These are phyloP conservation scores for Drosophila niveifrons DNA, from an alignment of 2,888 invertebrate genomes.

Conservation along the genomic window DNA sequence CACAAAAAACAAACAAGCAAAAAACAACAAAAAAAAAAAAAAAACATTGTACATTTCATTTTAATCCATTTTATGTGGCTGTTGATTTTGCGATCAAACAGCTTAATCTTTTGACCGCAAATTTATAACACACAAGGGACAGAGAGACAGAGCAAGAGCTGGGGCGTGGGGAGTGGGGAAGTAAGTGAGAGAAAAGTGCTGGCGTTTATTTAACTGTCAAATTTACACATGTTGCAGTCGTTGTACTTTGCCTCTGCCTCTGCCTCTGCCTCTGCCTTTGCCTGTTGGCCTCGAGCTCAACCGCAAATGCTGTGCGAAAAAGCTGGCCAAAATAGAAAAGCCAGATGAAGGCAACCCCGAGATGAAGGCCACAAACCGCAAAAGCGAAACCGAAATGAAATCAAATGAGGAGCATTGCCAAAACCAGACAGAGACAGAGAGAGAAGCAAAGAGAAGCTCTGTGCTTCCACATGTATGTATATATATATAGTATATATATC, in stretches of 20 bases:
- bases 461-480: conserved; percentile 20
- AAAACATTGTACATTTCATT: conserved; percentile 60
- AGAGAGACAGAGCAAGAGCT: neutral
- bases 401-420: conserved; percentile 65
- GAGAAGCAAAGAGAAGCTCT: neutral
- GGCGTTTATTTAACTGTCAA: conserved; percentile 74
- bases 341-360: conserved; percentile 11
- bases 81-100: conserved; percentile 79
- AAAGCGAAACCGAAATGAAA: conserved; percentile 69
- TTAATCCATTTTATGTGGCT: conserved; percentile 77
- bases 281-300: neutral
- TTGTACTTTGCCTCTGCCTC: neutral
- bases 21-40: conserved; percentile 6
- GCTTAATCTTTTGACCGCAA: conserved; percentile 78
- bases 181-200: conserved; percentile 16
- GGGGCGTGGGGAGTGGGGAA: neutral
- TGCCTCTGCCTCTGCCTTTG: neutral
- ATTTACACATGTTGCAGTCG: conserved; percentile 68
- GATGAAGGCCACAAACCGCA: conserved; percentile 62
- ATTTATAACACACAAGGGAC: conserved; percentile 59
- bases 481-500: neutral
- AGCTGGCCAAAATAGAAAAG: conserved; percentile 32
- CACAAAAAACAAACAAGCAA: conserved; percentile 11
- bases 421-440: conserved; percentile 6
- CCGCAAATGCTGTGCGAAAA: conserved; percentile 55